Percentiles rank a stretch among this genome's conserved stretches.
Evolutionary conservation across 2,797 vertebrate genomes (phyloP).

Genomic region (Fistularia tabacaria): DNA sequence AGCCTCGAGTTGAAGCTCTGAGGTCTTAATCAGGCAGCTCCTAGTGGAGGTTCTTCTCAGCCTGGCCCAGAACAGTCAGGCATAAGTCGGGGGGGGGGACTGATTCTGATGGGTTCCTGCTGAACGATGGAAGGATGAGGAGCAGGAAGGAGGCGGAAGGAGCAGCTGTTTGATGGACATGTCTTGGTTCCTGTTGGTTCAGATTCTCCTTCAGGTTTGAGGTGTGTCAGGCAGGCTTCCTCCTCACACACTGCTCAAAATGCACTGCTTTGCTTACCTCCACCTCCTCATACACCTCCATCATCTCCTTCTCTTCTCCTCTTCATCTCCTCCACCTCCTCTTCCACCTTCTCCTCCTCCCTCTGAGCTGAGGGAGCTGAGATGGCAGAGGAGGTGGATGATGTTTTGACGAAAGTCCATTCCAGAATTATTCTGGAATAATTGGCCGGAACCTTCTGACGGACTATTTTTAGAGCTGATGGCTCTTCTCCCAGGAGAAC

Average conservation of each 20-base stretch:
- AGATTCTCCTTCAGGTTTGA: slow-evolving; percentile 22
- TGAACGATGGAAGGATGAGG: slow-evolving; percentile 18
- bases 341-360: slow-evolving; percentile 29
- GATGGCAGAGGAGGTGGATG: slow-evolving; percentile 63
- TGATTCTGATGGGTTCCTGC: slow-evolving; percentile 32
- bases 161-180: slow-evolving; percentile 27
- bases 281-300: slow-evolving; percentile 22
- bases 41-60: slow-evolving; percentile 41
- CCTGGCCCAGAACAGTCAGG: slow-evolving; percentile 59
- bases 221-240: slow-evolving; percentile 30
- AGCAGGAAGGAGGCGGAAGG: slow-evolving; percentile 10
- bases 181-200: slow-evolving; percentile 39
- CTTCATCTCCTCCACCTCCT: slow-evolving; percentile 21
- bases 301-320: slow-evolving; percentile 15
- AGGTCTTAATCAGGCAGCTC: too few species aligned
- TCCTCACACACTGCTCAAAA: slow-evolving; percentile 33
- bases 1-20: too few species aligned
- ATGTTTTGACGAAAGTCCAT: slow-evolving; percentile 66
- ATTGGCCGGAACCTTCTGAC: slow-evolving; percentile 60
- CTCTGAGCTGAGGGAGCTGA: slow-evolving; percentile 41
- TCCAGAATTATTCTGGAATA: slow-evolving; percentile 74
- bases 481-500: slow-evolving; percentile 49
- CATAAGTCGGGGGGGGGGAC: slow-evolving; percentile 41
- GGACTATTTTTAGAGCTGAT: slow-evolving; percentile 67
- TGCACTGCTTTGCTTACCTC: slow-evolving; percentile 21